Conservation (phyloP, 2,113 vertebrate species). For the Sorex araneus region DNA sequence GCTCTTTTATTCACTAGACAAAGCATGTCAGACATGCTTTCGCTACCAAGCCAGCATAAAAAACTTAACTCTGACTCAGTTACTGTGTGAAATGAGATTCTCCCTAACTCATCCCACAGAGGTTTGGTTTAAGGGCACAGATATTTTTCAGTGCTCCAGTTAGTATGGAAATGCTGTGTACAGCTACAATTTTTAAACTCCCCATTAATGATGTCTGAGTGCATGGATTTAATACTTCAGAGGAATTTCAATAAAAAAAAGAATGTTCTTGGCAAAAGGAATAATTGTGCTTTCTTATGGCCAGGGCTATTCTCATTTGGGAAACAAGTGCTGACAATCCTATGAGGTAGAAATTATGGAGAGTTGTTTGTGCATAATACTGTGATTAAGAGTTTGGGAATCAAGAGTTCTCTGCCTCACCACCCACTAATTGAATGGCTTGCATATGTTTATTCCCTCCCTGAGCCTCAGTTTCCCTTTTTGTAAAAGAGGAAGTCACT, state of each 20-base stretch:
- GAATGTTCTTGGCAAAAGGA: slow-evolving; percentile 64
- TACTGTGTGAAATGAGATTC: slow-evolving; percentile 43
- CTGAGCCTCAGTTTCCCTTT: slow-evolving; percentile 14
- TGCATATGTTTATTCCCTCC: neutral
- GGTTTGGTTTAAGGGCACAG: neutral
- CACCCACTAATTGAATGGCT: neutral
- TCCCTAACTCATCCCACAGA: slow-evolving; percentile 12
- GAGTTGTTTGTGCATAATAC: neutral
- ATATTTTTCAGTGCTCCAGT: slow-evolving; percentile 43
- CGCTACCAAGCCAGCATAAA: slow-evolving; percentile 9
- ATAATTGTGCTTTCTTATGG: slow-evolving; percentile 51
- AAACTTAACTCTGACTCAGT: slow-evolving; percentile 55
- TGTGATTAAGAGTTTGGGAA: slow-evolving; percentile 39
- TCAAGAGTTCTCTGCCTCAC: neutral
- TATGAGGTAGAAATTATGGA: slow-evolving; percentile 52
- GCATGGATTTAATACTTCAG: slow-evolving; percentile 54
- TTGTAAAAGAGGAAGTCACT: neutral
- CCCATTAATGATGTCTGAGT: slow-evolving; percentile 55
- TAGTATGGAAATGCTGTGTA: slow-evolving; percentile 24
- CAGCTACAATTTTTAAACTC: slow-evolving; percentile 30
- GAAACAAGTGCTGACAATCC: slow-evolving; percentile 64
- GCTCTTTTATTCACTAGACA: neutral
- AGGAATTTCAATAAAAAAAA: slow-evolving; percentile 66
- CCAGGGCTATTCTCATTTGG: slow-evolving; percentile 47
- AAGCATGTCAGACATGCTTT: neutral